Percentiles rank a stretch among this genome's conserved stretches.
phyloP scores from a whole-genome alignment of 2,797 vertebrate species.

The Sciurus vulgaris region DNA sequence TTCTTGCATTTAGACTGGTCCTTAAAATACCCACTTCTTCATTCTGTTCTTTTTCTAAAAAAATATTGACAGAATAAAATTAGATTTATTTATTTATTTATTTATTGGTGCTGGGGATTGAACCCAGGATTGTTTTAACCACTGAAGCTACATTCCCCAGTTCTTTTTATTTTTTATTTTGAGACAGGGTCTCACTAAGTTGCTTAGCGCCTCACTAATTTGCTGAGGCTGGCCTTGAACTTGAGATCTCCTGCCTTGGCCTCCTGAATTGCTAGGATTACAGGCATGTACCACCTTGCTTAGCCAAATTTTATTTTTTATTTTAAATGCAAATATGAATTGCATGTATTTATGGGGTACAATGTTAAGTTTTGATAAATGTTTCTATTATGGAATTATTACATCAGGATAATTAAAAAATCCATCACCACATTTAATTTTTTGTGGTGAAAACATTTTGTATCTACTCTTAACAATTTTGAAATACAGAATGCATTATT shows the following conservation, averaged over 20 bases:
- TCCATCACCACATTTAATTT: neutral
- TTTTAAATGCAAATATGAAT: neutral
- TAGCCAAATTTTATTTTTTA: too few species aligned
- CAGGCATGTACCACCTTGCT: too few species aligned
- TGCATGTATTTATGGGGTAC: neutral
- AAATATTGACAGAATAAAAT: slow-evolving; percentile 40
- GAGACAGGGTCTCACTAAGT: too few species aligned
- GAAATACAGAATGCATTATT: neutral
- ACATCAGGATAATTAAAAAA: neutral
- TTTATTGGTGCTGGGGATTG: too few species aligned
- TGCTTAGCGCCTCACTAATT: too few species aligned
- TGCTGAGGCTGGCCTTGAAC: too few species aligned
- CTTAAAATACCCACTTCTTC: slow-evolving; percentile 26
- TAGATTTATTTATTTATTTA: neutral
- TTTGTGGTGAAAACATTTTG: neutral
- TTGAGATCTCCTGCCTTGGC: too few species aligned
- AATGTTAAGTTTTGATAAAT: neutral
- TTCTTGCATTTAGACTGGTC: slow-evolving; percentile 34
- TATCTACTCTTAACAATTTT: neutral
- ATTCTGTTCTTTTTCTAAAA: neutral
- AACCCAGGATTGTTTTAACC: too few species aligned
- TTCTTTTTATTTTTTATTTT: too few species aligned
- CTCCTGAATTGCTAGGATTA: too few species aligned
- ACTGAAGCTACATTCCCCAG: too few species aligned
- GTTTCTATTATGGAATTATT: neutral